Conservation (phyloP, 2,113 vertebrate species). For the Platichthys flesus region DNA sequence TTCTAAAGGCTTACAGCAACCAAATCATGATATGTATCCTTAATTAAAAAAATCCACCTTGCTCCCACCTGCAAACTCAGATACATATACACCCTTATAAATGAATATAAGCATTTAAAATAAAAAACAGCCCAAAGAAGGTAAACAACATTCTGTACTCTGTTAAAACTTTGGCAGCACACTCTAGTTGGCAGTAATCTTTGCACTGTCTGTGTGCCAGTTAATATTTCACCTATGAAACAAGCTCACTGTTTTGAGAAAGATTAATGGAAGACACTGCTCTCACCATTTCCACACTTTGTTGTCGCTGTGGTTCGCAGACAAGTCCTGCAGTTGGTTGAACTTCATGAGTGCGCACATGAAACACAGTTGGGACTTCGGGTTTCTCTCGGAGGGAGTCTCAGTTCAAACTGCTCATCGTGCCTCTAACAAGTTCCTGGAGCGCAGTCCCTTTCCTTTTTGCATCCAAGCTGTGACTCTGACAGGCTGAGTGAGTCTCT, state of each 20-base stretch:
- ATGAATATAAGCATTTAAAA: too few relatives aligned
- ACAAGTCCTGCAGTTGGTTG: constrained; percentile 53
- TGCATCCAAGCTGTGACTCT: background rate
- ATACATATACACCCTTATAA: too few relatives aligned
- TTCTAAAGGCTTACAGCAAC: too few relatives aligned
- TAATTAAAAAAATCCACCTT: too few relatives aligned
- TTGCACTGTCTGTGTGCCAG: background rate
- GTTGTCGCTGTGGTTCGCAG: constrained; percentile 51
- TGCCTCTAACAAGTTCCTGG: constrained; percentile 16
- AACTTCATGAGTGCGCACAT: constrained; percentile 78
- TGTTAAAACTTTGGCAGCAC: background rate
- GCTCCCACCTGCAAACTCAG: too few relatives aligned
- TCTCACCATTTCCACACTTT: constrained; percentile 78
- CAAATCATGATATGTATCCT: too few relatives aligned
- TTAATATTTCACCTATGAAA: constrained; percentile 20
- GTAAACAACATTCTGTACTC: too few relatives aligned
- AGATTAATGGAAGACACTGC: background rate
- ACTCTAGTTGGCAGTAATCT: background rate
- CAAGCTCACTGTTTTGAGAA: background rate
- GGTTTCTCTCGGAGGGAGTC: constrained; percentile 25
- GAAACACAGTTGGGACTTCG: constrained; percentile 33
- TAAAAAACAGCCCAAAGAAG: too few relatives aligned
- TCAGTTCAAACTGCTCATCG: constrained; percentile 25
- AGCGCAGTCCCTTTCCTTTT: constrained; percentile 4
- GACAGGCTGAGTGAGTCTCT: background rate